Evolutionary conservation across 2,113 vertebrate species (phyloP), one percentile per base, ranked within the genome.

Genomic region (Cynoglossus semilaevis): DNA sequence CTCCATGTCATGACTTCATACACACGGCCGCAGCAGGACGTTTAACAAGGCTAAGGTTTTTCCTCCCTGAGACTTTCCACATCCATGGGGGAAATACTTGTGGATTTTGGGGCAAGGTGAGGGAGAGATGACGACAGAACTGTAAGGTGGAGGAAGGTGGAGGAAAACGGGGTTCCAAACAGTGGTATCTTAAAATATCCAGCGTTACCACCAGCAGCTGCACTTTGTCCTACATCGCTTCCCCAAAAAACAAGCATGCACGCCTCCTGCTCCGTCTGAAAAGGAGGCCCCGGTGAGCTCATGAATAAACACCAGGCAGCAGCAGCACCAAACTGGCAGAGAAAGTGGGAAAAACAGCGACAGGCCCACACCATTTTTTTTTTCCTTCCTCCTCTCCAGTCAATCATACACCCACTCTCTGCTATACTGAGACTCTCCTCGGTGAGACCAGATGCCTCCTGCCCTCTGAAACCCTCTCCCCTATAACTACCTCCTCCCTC

Each of bases 391-490:
- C 22, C 60, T 75, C 46, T 22, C 22, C 34, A 59, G 63, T 81
- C 76, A 59, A 72, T 63, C 64, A 54, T 18, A 59, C 72, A 22
- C 65, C 67, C 80, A 73, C 72, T 15, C 61, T 63, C 42, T 34
- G 62, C 60, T 70, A 64, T 13, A 44, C 63, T 35, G 19, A 72
- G 51, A 56, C 58, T 73, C 61, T 72, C 57, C 55, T 75, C 17
- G 51, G 65, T 65, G 70, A 67, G 64, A 76, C 70, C 81, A 81
- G 76, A 87, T 69, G 70, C 77, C 67, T 64, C 52, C 50, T 44
- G 55, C 55, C 54, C 50, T 55, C 52, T 68, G 19, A 64, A 66
- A 70, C 37, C 37, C 14, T 11, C 55, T 47, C 49, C 40, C 19
- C 59, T 42, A 29, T 29, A 29, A 29, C 57, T 15, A 1, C 45